Evolutionary conservation across 2,888 invertebrate species (phyloP).

Genomic region (Eumerus sabulonum): DNA sequence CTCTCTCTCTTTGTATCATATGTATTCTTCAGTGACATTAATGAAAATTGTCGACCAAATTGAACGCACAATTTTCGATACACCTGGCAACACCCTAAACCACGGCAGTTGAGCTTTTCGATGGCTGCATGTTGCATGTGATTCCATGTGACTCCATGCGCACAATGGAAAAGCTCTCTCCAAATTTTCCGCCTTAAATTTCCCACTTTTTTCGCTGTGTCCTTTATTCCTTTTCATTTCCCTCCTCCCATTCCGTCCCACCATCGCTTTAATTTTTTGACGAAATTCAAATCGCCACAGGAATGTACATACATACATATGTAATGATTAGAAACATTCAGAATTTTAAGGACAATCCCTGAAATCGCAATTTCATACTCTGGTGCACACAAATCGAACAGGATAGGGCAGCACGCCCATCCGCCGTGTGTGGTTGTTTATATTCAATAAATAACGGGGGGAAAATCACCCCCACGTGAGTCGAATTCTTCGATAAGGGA

Average conservation of each 20-base stretch:
- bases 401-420: not conserved
- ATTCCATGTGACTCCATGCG: slow-evolving; percentile 61
- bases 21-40: too few species aligned
- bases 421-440: slow-evolving; percentile 40
- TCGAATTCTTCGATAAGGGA: slow-evolving; percentile 2
- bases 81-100: slow-evolving; percentile 34
- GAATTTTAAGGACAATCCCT: slow-evolving; percentile 51
- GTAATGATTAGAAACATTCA: slow-evolving; percentile 41
- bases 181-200: slow-evolving; percentile 20
- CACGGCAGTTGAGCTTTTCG: slow-evolving; percentile 35
- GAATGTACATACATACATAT: too few species aligned
- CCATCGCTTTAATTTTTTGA: too few species aligned
- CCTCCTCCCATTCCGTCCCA: not conserved
- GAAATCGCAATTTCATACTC: slow-evolving; percentile 36
- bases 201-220: slow-evolving; percentile 47
- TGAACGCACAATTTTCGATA: too few species aligned
- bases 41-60: too few species aligned
- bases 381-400: not conserved
- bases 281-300: too few species aligned
- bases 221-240: slow-evolving; percentile 15
- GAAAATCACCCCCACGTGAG: not conserved
- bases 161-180: slow-evolving; percentile 34
- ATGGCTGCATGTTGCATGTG: slow-evolving; percentile 58
- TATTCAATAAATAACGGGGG: slow-evolving; percentile 52
- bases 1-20: too few species aligned